A percentile compares a stretch with the other conserved stretches of the same genome.
Conservation (phyloP, 2,797 vertebrate species). For the Triplophysa yarkandensis region DNA sequence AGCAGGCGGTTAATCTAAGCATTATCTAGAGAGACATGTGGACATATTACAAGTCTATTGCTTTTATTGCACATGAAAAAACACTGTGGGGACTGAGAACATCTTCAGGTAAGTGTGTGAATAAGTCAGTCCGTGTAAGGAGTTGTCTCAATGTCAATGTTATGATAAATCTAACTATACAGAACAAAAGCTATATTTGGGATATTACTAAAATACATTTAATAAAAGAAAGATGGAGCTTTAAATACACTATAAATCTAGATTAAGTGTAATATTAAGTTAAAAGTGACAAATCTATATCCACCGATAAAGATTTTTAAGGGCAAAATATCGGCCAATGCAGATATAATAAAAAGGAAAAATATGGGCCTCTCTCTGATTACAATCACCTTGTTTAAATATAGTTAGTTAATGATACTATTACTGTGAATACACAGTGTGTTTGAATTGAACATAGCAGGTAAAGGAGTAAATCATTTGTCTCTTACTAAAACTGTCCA, state of each 20-base stretch:
- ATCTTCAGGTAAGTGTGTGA: slow-evolving; percentile 32
- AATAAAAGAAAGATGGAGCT: too few species aligned
- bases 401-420: too few species aligned
- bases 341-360: too few species aligned
- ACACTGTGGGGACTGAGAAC: slow-evolving; percentile 28
- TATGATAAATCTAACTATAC: not conserved
- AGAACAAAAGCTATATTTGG: too few species aligned
- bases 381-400: too few species aligned
- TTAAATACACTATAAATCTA: too few species aligned
- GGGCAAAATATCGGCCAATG: too few species aligned
- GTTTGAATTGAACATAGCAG: not conserved
- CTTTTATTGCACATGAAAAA: slow-evolving; percentile 20
- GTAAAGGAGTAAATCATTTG: not conserved
- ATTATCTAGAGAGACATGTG: not conserved
- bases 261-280: too few species aligned
- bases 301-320: too few species aligned
- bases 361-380: too few species aligned
- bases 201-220: too few species aligned
- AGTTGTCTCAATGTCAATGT: not conserved
- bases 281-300: too few species aligned
- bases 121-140: slow-evolving; percentile 52
- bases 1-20: not conserved
- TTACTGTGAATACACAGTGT: not conserved
- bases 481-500: not conserved
- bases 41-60: not conserved